Base-by-base conservation (phyloP, 2,797 vertebrate species). In the Ctenochaetus hawaiiensis region DNA sequence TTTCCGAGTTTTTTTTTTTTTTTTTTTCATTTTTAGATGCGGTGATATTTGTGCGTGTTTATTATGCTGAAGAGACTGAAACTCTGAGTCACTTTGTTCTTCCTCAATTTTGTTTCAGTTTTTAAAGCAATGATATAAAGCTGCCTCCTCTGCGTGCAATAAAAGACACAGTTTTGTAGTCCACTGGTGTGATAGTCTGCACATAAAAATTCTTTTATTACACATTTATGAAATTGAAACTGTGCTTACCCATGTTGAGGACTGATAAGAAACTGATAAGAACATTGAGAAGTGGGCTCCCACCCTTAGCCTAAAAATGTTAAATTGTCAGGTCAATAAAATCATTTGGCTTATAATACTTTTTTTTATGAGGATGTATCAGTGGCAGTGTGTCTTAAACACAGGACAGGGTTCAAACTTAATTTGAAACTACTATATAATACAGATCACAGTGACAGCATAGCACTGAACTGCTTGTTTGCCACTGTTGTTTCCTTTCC, bases 361-460 rank as follows among this genome's bases (percentile, higher is more conserved):
- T 34, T 34, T 34, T 34, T 34, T 34, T 34, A 34, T 34, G 30
- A 41, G 41, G 20, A 22, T 61, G 37, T 52, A 47, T 61, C 47
- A 2, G 13, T 60, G 48, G 18, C 7, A 34, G 4, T 8, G 11
- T 77, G 22, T 63, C 22, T 60, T 54, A 60, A 78, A 59, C 14
- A 48, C 23, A 54, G 59, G 20, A 44, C 64, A 80, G 41, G n/a
- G 68, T 47, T 75, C 59, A 64, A 48, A 30, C 20, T 77, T 37
- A 66, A 80, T 78, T 78, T 72, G 26, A 17, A 89, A 68, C n/a
- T 51, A 37, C 62, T 62, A 82, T 77, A 77, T 62, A 76, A 66
- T 47, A 62, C 75, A 52, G 47, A 64, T 43, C 8, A 58, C 41
- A 4, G 8, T 77, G 56, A 10, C 37, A 63, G 17, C 14, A 0